These are phyloP conservation scores for Stratiomys singularior DNA, from an alignment of 2,888 invertebrate genomes.

Conservation along the genomic window DNA sequence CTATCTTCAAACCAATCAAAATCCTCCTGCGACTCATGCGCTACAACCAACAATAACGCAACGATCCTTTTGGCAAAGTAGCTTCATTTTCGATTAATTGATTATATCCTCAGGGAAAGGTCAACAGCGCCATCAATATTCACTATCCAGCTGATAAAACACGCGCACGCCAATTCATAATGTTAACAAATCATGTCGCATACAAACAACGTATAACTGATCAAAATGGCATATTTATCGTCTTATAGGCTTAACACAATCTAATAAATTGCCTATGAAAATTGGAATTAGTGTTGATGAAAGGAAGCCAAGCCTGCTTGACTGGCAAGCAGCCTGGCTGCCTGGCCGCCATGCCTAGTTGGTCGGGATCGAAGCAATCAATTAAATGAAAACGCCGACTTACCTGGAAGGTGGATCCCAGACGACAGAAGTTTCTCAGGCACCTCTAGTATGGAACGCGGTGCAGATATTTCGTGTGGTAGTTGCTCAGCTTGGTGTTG, in stretches of 20 bases:
- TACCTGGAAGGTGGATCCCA: constrained; percentile 77
- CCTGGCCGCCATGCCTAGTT: neutral
- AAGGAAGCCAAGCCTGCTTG: neutral
- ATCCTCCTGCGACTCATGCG: neutral
- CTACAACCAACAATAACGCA: neutral
- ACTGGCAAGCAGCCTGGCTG: no score
- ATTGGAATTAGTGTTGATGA: constrained; percentile 28
- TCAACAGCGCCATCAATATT: neutral
- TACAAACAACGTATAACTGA: neutral
- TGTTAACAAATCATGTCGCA: neutral
- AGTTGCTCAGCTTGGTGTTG: constrained; percentile 51
- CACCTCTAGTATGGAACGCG: constrained; percentile 73
- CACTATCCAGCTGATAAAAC: neutral
- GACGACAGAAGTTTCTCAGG: constrained; percentile 75
- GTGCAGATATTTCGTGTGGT: constrained; percentile 66
- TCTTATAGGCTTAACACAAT: neutral
- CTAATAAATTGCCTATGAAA: constrained; percentile 7
- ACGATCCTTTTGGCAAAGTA: neutral
- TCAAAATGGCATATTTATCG: constrained; percentile 22
- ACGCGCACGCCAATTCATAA: neutral
- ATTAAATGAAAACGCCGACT: constrained; percentile 52
- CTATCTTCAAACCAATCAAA: neutral
- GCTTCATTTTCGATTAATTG: neutral
- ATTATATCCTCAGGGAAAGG: neutral
- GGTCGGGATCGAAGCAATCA: neutral